Percentiles rank a stretch among this genome's conserved stretches.
These are phyloP conservation scores for Sycophila texana DNA, from an alignment of 2,888 invertebrate genomes.

Conservation along the genomic window DNA sequence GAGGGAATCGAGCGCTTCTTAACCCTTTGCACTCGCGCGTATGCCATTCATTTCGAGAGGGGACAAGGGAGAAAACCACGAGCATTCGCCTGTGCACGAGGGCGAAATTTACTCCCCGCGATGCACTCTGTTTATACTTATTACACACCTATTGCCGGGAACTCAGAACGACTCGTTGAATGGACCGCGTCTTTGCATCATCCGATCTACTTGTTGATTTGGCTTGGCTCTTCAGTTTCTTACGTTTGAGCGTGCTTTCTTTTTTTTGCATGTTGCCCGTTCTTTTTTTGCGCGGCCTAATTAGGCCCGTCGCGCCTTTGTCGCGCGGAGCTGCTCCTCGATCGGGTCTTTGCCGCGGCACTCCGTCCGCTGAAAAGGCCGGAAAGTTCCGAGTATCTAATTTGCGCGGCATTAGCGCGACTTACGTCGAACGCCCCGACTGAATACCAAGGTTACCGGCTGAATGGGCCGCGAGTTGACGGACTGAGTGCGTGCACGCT, in stretches of 20 bases:
- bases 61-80: background rate
- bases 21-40: constrained; percentile 34
- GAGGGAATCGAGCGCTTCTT: constrained; percentile 18
- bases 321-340: background rate
- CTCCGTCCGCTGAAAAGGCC: background rate
- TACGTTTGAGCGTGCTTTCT: background rate
- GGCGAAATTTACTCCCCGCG: constrained; percentile 37
- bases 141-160: background rate
- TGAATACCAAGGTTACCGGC: background rate
- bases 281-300: background rate
- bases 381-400: constrained; percentile 6
- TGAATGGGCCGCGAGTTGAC: constrained; percentile 2
- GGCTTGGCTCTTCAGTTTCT: background rate
- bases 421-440: background rate
- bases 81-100: constrained; percentile 21
- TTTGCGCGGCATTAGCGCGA: constrained; percentile 28
- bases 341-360: too few relatives aligned
- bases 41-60: constrained; percentile 31
- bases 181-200: background rate
- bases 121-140: constrained; percentile 21
- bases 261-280: background rate
- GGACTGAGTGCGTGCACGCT: too few relatives aligned
- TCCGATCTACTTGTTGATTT: constrained; percentile 31
- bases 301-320: background rate
- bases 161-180: constrained; percentile 7